phyloP scores from a whole-genome alignment of 2,888 invertebrate species.

The Mechanitis messenoides region DNA sequence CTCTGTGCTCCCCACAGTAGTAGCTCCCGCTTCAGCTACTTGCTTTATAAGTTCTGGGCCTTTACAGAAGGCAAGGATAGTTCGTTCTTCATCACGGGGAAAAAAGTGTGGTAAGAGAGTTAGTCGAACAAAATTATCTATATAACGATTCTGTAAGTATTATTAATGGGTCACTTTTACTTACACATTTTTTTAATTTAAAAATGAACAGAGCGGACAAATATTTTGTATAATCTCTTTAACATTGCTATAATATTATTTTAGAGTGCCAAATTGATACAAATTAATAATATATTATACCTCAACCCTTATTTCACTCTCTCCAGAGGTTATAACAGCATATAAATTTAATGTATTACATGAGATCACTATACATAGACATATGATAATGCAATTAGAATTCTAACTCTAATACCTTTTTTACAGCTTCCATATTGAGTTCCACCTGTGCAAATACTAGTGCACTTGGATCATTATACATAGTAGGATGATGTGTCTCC shows the following conservation, averaged over 20 bases:
- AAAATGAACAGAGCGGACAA: not conserved
- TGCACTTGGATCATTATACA: constrained; percentile 86
- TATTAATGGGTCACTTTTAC: not conserved
- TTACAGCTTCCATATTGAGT: constrained; percentile 85
- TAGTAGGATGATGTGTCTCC: constrained; percentile 88
- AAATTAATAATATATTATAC: not conserved
- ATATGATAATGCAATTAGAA: too few relatives aligned
- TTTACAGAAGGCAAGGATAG: constrained; percentile 86
- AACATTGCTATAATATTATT: not conserved
- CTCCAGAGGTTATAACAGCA: too few relatives aligned
- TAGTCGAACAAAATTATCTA: constrained; percentile 82
- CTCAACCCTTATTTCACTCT: too few relatives aligned
- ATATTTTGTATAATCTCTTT: too few relatives aligned
- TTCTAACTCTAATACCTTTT: constrained; percentile 64
- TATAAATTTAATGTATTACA: too few relatives aligned
- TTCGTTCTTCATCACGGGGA: constrained; percentile 80
- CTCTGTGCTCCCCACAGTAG: constrained; percentile 82
- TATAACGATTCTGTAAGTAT: constrained; percentile 74
- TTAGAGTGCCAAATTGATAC: not conserved
- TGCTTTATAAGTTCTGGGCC: constrained; percentile 75
- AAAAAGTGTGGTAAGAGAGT: constrained; percentile 82
- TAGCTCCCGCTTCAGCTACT: constrained; percentile 83
- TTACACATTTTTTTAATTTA: not conserved
- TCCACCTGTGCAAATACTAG: constrained; percentile 83
- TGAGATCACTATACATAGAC: too few relatives aligned